Base-by-base conservation (phyloP, 2,113 vertebrate genomes). In the Marmota monax region DNA sequence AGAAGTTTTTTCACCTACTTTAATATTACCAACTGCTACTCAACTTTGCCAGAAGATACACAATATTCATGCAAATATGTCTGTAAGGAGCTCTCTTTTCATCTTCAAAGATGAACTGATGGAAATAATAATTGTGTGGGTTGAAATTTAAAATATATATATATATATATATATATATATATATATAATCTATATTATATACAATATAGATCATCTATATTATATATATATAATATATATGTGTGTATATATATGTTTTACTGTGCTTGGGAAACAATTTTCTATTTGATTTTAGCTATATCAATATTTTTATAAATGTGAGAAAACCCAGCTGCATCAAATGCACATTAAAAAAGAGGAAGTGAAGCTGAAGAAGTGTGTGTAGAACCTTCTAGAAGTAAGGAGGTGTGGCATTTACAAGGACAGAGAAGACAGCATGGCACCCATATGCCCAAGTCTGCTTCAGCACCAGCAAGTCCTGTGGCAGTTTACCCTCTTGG, bases 401-500 rank as follows among this genome's bases (percentile, higher is more conserved):
- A 92, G 94, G 98, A 97, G 63, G 95, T 98, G 98, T 98, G 98
- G 98, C 92, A 92, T 97, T 95, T 97, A 95, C 97, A 90, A 96
- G 98, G 98, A 98, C 98, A 97, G 98, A 99, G 96, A 97, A 98
- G 99, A 99, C 99, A 99, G 98, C 95, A 98, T 98, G 98, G 99
- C 99, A 99, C 97, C 97, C 93, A 7, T 0, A 97, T 97, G 98
- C 96, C 98, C 97, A 98, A 97, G 96, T 98, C 98, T 98, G 97
- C 98, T 98, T 98, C 98, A 98, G 98, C 97, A 97, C 97, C 98
- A 97, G 76, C 95, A 79, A 67, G 90, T 97, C 96, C 98, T 97
- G 97, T 98, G 98, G 98, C 98, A 99, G 98, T 97, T 98, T 96
- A 97, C 98, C 98, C 97, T 97, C 98, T 98, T 98, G 98, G 98